phyloP scores from a whole-genome alignment of 2,888 invertebrate genomes.

The Diloba caeruleocephala region DNA sequence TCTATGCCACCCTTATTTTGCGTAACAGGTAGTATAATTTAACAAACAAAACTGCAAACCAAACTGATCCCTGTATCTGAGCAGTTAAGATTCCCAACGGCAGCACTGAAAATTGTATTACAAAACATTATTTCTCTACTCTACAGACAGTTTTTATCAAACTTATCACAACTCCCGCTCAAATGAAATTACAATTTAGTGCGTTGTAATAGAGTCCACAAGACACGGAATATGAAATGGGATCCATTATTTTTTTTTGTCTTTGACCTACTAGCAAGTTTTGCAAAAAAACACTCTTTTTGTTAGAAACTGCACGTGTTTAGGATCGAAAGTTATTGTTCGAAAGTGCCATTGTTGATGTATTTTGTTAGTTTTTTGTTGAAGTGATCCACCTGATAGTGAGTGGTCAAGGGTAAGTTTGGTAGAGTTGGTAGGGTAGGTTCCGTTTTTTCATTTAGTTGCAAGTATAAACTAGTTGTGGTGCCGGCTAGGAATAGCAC shows the following conservation, averaged over 20 bases:
- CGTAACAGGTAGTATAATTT: conserved; percentile 68
- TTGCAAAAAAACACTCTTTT: conserved; percentile 60
- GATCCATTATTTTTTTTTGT: conserved; percentile 52
- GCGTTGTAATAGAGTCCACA: neutral
- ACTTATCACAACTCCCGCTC: neutral
- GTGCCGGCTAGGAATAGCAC: too few relatives aligned
- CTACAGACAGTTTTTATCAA: conserved; percentile 8
- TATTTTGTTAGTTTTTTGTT: conserved; percentile 35
- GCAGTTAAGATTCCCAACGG: neutral
- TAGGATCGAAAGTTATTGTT: conserved; percentile 56
- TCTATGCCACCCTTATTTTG: conserved; percentile 61
- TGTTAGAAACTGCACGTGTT: conserved; percentile 67
- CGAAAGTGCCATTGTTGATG: conserved; percentile 52
- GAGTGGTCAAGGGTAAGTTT: conserved; percentile 35
- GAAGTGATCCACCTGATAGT: conserved; percentile 42
- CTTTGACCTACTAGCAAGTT: conserved; percentile 60
- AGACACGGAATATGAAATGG: conserved; percentile 8
- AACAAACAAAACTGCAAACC: conserved; percentile 13
- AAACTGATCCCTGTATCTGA: conserved; percentile 32
- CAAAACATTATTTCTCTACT: conserved; percentile 17
- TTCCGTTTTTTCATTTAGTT: neutral
- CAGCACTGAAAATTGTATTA: conserved; percentile 17
- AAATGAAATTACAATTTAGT: conserved; percentile 27
- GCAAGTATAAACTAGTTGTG: too few relatives aligned
- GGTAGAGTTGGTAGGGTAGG: conserved; percentile 22